Evolutionary conservation across 2,888 invertebrate genomes (phyloP), one percentile per base, ranked within the genome.

Genomic region (Agrilus cyanescens): DNA sequence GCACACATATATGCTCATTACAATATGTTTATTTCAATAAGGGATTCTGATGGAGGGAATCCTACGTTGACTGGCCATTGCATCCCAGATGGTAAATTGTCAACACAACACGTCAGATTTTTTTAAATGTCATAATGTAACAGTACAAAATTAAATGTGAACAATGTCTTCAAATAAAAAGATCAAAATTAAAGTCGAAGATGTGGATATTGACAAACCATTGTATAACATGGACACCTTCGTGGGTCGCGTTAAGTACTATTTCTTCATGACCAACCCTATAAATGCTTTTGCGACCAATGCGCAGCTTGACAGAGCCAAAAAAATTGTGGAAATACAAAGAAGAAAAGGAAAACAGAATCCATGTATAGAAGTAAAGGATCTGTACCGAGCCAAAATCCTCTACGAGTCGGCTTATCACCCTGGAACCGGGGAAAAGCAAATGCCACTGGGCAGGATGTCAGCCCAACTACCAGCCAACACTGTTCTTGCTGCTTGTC

Each of bases 351-450:
- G 25, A 2, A 25, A 25, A 25, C 25, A 25, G 10, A 25, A 25
- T 4, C 10, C 25, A 10, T 25, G 25, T 10, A 10, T 25, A 3
- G 25, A 25, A 10, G 25, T 25, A 10, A 10, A 25, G 10, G 25
- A 25, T 10, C 25, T 25, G 4, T 25, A 25, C 10, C 69, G 71
- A 32, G 85, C 86, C 10, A 99, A 98, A 67, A 84, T 88, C 58
- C 66, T 97, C n/a, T 95, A 95, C 69, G 98, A 99, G 69, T 97
- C 97, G 29, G 98, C 98, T 0, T 97, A 79, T 65, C 98, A 98
- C 68, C 98, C 98, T 0, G 95, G 97, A 61, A 97, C 97, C 0
- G 95, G 94, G 1, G 96, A 98, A 63, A 95, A 94, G 67, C 91
- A 95, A 85, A 65, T 87, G 32, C 63, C 89, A 4, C 72, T 96